Conservation (phyloP, 1,140 invertebrate genomes). For the Apis laboriosa region DNA sequence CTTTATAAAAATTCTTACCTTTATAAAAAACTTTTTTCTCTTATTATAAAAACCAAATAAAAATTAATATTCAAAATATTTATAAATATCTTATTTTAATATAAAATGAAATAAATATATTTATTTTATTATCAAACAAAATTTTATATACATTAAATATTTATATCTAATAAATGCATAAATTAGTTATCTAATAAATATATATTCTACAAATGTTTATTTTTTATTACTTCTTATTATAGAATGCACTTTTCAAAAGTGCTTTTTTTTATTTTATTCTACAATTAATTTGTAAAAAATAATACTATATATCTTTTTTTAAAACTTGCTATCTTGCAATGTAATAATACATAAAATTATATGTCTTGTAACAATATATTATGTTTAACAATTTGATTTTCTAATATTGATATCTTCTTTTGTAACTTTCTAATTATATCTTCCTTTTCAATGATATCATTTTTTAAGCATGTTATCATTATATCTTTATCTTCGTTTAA, state of each 20-base stretch:
- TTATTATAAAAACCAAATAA: neutral
- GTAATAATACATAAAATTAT: slow-evolving; percentile 10
- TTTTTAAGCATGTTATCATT: slow-evolving; percentile 47
- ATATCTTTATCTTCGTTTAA: slow-evolving; percentile 59
- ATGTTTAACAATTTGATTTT: slow-evolving; percentile 37
- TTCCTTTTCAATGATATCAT: slow-evolving; percentile 38
- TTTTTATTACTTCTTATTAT: neutral
- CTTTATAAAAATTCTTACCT: neutral
- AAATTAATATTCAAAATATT: slow-evolving; percentile 5
- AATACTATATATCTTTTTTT: neutral
- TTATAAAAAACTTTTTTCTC: too few relatives aligned
- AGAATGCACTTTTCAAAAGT: neutral
- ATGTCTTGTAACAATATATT: neutral
- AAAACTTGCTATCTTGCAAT: neutral
- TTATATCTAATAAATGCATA: neutral
- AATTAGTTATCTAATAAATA: neutral
- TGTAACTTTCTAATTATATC: slow-evolving; percentile 42
- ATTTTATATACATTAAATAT: too few relatives aligned
- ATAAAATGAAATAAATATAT: neutral
- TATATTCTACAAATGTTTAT: neutral
- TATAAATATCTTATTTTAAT: neutral
- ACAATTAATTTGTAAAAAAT: slow-evolving; percentile 9
- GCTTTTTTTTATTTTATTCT: neutral
- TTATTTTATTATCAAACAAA: neutral
- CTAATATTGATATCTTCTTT: slow-evolving; percentile 53